phyloP scores from a whole-genome alignment of 2,113 vertebrate genomes.

The Tetrax tetrax region DNA sequence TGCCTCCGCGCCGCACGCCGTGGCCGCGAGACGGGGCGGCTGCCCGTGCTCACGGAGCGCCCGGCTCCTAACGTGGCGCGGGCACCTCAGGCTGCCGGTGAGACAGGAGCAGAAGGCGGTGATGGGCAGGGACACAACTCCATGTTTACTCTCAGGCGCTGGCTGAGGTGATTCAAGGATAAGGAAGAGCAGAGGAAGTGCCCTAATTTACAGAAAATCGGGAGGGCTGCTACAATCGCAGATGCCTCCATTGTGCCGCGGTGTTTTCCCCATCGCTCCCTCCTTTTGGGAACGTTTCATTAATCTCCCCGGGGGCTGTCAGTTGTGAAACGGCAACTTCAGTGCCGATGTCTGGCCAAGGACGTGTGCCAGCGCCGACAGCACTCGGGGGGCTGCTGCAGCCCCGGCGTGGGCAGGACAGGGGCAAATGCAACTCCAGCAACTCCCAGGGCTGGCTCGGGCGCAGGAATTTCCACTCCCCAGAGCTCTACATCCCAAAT shows the following conservation, averaged over 20 bases:
- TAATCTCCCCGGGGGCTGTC: not conserved
- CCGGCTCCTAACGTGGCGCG: accelerated
- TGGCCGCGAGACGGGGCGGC: accelerated
- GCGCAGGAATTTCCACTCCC: constrained; percentile 26
- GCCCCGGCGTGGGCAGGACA: not conserved
- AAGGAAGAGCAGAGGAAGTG: constrained; percentile 26
- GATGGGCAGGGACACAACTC: not conserved
- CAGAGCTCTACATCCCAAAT: not conserved
- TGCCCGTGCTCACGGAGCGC: accelerated
- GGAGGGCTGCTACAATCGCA: not conserved
- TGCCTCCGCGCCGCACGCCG: accelerated
- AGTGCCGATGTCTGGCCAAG: not conserved
- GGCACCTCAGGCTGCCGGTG: not conserved
- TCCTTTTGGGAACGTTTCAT: not conserved
- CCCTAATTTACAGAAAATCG: not conserved
- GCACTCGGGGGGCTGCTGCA: not conserved
- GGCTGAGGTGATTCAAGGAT: constrained; percentile 56
- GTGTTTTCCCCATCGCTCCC: not conserved
- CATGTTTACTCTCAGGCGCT: not conserved
- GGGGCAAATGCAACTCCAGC: not conserved
- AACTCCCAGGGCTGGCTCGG: not conserved
- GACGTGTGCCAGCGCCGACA: not conserved
- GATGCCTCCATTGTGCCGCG: not conserved
- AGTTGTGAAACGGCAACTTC: not conserved
- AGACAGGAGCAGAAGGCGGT: not conserved